Conservation (phyloP, 2,888 invertebrate species). For the Dorcus parallelipipedus region DNA sequence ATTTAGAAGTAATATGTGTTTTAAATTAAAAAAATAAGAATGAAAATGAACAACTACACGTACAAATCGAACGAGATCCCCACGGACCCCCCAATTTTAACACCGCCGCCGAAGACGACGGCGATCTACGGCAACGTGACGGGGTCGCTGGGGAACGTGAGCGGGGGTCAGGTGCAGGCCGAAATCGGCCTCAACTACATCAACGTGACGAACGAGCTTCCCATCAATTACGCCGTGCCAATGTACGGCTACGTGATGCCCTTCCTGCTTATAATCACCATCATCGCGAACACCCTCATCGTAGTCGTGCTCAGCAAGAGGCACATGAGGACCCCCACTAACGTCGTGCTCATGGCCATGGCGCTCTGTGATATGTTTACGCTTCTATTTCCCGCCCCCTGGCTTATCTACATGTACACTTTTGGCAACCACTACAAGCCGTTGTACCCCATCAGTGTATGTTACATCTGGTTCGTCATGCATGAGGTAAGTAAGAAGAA, state of each 20-base stretch:
- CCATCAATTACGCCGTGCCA: slow-evolving; percentile 64
- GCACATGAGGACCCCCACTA: slow-evolving; percentile 90
- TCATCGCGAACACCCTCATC: slow-evolving; percentile 87
- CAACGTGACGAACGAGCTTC: slow-evolving; percentile 66
- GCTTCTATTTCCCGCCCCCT: slow-evolving; percentile 84
- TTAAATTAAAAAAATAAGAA: neutral
- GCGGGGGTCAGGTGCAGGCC: neutral
- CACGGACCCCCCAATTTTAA: neutral
- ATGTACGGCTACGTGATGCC: slow-evolving; percentile 80
- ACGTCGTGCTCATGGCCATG: slow-evolving; percentile 93
- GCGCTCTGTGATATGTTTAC: slow-evolving; percentile 94
- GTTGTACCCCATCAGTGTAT: slow-evolving; percentile 69
- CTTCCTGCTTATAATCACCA: slow-evolving; percentile 78
- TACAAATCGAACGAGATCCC: neutral
- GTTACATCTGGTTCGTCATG: slow-evolving; percentile 77
- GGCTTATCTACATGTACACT: slow-evolving; percentile 90
- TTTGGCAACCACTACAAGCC: slow-evolving; percentile 84
- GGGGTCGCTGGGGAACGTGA: neutral
- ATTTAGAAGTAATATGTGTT: no score
- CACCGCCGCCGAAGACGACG: neutral
- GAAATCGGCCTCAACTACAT: slow-evolving; percentile 42
- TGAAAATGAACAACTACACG: neutral
- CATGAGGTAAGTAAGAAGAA: slow-evolving; percentile 65
- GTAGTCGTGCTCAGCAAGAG: slow-evolving; percentile 85
- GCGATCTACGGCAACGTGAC: neutral